phyloP scores from a whole-genome alignment of 2,888 invertebrate species.

The Melinaea menophilus region DNA sequence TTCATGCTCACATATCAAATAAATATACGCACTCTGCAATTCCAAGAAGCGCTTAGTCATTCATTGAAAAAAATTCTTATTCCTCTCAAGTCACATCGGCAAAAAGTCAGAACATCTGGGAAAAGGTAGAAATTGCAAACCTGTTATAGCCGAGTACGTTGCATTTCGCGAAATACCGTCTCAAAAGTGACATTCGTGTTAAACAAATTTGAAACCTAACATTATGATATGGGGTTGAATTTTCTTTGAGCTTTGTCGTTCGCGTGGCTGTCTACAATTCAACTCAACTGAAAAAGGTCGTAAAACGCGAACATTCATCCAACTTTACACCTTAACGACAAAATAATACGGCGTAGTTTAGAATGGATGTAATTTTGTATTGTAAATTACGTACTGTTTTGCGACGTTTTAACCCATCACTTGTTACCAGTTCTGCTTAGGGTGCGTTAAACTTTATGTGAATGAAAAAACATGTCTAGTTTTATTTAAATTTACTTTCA shows the following conservation, averaged over 20 bases:
- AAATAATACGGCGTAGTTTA: slow-evolving; percentile 16
- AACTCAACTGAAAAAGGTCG: slow-evolving; percentile 17
- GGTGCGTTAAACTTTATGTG: slow-evolving; percentile 46
- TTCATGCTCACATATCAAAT: slow-evolving; percentile 5
- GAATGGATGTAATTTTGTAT: slow-evolving; percentile 18
- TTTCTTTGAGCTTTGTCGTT: slow-evolving; percentile 20
- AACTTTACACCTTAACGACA: slow-evolving; percentile 18
- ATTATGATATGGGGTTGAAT: slow-evolving; percentile 11
- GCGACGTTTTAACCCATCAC: slow-evolving; percentile 43
- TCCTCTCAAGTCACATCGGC: slow-evolving; percentile 25
- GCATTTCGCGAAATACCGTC: slow-evolving; percentile 8
- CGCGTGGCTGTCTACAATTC: slow-evolving; percentile 37
- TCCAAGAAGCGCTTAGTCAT: slow-evolving; percentile 23
- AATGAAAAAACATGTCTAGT: slow-evolving; percentile 29
- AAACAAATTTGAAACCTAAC: slow-evolving; percentile 12
- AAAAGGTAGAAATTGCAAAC: slow-evolving; percentile 31
- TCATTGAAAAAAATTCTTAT: slow-evolving; percentile 30
- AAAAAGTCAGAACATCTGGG: slow-evolving; percentile 34
- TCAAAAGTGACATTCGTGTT: slow-evolving; percentile 3
- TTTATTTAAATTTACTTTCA: slow-evolving; percentile 25
- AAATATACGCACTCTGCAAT: slow-evolving; percentile 14
- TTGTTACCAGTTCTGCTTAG: slow-evolving; percentile 46
- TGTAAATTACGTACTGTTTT: slow-evolving; percentile 45
- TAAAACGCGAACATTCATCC: slow-evolving; percentile 9
- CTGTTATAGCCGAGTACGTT: slow-evolving; percentile 26